Base-by-base conservation (phyloP, 2,797 vertebrate species). In the Tiaroga cobitis region DNA sequence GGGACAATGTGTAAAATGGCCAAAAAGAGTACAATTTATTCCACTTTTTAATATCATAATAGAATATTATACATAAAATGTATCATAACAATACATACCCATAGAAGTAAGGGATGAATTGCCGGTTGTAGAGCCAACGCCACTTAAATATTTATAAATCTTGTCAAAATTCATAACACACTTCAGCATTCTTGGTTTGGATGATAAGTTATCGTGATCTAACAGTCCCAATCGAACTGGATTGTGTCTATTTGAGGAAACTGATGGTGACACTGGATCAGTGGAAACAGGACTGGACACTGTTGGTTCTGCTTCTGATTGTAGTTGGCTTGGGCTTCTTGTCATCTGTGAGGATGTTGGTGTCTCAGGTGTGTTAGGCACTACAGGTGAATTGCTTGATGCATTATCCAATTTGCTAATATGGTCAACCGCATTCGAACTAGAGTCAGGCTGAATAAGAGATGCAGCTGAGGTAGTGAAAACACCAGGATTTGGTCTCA, bases 121-220 rank as follows among this genome's bases (percentile, higher is more conserved):
- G 7, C 89, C 34, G 0, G 67, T 72, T 0, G 89, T 82, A 19
- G 90, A 88, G 16, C 90, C 84, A 8, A 85, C 43, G 0, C 11
- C 24, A 81, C 91, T 91, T 59, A 96, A 67, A 91, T 91, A 95
- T 0, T 67, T 59, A 80, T 96, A 96, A 86, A 96, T 92, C 82
- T 65, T 95, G 88, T 95, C 94, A 88, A 95, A 95, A 90, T 95
- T 91, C 79, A 95, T 93, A 0, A 37, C 51, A 16, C 34, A 78
- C 34, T 89, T 87, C 16, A 81, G 76, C 1, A 81, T 87, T 0
- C 70, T 24, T 11, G 29, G 70, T 59, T 76, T 86, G 54, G 29
- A 7, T 29, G 56, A 72, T 16, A 8, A 24, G 32, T 81, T 32
- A 16, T 81, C 32, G 8, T 79, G 85, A 18, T 67, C 54, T 1